Conservation (phyloP, 2,797 vertebrate genomes). For the Tarsius wallacei region DNA sequence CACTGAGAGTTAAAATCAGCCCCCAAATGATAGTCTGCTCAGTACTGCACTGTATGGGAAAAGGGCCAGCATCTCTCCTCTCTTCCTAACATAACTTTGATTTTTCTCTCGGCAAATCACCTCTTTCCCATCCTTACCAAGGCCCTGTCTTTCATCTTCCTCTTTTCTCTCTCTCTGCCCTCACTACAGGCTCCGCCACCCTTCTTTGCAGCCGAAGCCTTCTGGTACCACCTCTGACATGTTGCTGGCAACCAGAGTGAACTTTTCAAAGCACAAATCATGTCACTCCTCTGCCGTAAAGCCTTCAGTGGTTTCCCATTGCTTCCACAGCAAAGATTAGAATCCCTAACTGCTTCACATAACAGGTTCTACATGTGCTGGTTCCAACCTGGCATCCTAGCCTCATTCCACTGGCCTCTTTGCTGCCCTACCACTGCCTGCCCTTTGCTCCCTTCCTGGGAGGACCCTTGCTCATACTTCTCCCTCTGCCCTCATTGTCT, state of each 20-base stretch:
- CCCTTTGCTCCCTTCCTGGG: not conserved
- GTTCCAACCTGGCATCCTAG: not conserved
- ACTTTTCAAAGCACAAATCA: constrained; percentile 22
- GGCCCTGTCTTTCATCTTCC: not conserved
- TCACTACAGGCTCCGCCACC: not conserved
- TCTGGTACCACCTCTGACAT: not conserved
- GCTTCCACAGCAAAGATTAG: not conserved
- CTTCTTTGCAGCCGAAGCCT: not conserved
- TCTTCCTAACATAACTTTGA: not conserved
- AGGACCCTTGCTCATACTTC: not conserved
- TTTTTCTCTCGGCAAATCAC: not conserved
- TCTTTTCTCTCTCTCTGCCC: not conserved
- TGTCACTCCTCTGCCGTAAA: not conserved
- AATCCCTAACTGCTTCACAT: not conserved
- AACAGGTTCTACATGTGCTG: no score
- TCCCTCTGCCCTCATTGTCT: not conserved
- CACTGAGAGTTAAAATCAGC: not conserved
- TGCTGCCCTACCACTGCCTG: not conserved
- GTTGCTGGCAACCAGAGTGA: not conserved
- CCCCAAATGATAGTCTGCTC: not conserved
- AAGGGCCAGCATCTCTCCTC: not conserved
- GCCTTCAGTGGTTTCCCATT: not conserved
- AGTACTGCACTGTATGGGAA: not conserved
- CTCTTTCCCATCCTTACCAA: not conserved
- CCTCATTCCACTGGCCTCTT: not conserved